A percentile compares a stretch with the other conserved stretches of the same genome.
Conservation (phyloP, 1,140 invertebrate species). For the Drosophila nannoptera region DNA sequence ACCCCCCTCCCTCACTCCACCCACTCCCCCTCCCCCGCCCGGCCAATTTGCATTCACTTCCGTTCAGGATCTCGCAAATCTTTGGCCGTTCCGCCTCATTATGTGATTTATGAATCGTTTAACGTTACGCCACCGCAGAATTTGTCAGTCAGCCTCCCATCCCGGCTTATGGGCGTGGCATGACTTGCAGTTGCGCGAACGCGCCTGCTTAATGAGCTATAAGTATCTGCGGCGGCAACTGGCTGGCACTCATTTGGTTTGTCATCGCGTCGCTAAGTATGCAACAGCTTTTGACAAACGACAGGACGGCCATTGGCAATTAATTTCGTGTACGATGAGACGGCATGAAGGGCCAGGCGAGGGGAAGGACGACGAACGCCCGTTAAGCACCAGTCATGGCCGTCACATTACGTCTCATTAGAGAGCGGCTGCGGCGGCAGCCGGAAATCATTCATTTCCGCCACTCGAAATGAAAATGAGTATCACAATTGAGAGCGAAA, state of each 20-base stretch:
- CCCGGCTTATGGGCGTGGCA: conserved; percentile 57
- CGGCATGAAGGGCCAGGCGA: conserved; percentile 3
- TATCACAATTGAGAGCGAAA: conserved; percentile 28
- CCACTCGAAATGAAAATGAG: conserved; percentile 52
- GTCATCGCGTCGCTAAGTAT: conserved; percentile 58
- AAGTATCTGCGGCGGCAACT: conserved; percentile 56
- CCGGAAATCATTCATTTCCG: conserved; percentile 73
- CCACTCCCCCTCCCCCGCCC: too few relatives aligned
- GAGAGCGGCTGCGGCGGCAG: conserved; percentile 62
- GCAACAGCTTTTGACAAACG: conserved; percentile 76
- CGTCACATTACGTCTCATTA: conserved; percentile 76
- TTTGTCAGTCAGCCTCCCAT: conserved; percentile 60
- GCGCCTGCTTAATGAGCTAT: conserved; percentile 68
- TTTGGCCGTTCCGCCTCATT: conserved; percentile 23
- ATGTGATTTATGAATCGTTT: conserved; percentile 58
- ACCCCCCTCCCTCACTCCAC: too few relatives aligned
- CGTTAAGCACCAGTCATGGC: conserved; percentile 51
- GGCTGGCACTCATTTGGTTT: conserved; percentile 26
- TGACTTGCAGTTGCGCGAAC: conserved; percentile 43
- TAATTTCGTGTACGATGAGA: conserved; percentile 53
- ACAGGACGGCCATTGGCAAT: conserved; percentile 60
- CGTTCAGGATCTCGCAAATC: conserved; percentile 1
- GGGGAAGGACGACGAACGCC: too few relatives aligned
- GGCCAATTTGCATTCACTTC: too few relatives aligned
- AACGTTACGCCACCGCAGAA: conserved; percentile 33